Conservation (phyloP, 2,888 invertebrate species). For the Pristionchus arcanus region DNA sequence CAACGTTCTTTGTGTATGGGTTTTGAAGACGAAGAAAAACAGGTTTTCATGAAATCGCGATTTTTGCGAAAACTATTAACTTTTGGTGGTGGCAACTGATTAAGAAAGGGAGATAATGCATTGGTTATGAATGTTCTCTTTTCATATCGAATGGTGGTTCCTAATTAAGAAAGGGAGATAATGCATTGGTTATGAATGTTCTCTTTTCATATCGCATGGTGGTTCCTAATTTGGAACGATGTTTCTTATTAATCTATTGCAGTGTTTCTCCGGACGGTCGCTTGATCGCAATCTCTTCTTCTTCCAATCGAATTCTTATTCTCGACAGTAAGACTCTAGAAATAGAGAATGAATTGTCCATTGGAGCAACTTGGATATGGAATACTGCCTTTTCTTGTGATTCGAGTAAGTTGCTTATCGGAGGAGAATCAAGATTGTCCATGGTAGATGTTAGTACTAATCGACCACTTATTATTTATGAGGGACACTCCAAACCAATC, state of each 20-base stretch:
- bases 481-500: conserved; percentile 73
- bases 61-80: too few species aligned
- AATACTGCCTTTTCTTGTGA: conserved; percentile 2
- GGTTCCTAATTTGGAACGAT: too few species aligned
- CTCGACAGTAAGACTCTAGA: neutral
- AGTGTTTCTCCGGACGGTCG: conserved; percentile 44
- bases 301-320: neutral
- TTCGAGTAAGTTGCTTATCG: conserved; percentile 3
- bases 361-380: conserved; percentile 7
- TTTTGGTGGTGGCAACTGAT: too few species aligned
- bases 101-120: too few species aligned
- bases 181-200: too few species aligned
- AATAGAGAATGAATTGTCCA: conserved; percentile 1
- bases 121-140: too few species aligned
- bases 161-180: too few species aligned
- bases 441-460: conserved; percentile 11
- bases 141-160: too few species aligned
- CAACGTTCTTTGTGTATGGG: too few species aligned
- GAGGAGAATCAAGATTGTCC: neutral
- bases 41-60: too few species aligned
- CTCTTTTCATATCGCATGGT: too few species aligned
- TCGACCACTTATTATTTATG: conserved; percentile 46
- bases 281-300: neutral
- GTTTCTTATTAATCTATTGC: neutral
- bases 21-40: too few species aligned